phyloP scores from a whole-genome alignment of 2,797 vertebrate genomes.

The Hozukius guyotensis region DNA sequence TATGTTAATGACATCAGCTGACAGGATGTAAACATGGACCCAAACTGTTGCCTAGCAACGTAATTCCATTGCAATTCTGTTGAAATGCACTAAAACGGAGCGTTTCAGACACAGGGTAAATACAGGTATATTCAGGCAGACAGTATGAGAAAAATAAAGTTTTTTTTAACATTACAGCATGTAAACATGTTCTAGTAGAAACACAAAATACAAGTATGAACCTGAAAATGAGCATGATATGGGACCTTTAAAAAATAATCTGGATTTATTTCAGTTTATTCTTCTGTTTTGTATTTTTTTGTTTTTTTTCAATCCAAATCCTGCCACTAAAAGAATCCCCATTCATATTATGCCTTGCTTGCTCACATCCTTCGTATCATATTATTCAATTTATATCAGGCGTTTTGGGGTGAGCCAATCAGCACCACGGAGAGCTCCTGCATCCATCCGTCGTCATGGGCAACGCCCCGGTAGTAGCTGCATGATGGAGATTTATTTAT shows the following conservation, averaged over 20 bases:
- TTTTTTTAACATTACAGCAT: no score
- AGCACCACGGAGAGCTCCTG: slow-evolving; percentile 57
- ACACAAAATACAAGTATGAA: no score
- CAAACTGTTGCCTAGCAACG: no score
- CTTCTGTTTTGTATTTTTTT: background rate
- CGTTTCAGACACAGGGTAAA: no score
- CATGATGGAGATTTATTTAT: background rate
- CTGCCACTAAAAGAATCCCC: background rate
- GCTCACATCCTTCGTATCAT: background rate
- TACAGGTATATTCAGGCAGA: no score
- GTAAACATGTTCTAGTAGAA: no score
- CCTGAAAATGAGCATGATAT: no score
- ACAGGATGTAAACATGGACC: no score
- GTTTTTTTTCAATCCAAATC: background rate
- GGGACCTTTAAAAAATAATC: background rate
- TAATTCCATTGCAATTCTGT: no score
- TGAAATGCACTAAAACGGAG: no score
- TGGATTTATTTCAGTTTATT: background rate
- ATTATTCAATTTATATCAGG: slow-evolving; percentile 38
- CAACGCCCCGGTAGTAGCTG: slow-evolving; percentile 35
- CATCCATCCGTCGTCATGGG: slow-evolving; percentile 39
- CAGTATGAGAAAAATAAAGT: no score
- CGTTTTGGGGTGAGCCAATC: slow-evolving; percentile 59
- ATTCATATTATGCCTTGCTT: background rate
- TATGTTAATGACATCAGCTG: no score